phyloP scores from a whole-genome alignment of 2,797 vertebrate genomes.

The Cetoscarus ocellatus region DNA sequence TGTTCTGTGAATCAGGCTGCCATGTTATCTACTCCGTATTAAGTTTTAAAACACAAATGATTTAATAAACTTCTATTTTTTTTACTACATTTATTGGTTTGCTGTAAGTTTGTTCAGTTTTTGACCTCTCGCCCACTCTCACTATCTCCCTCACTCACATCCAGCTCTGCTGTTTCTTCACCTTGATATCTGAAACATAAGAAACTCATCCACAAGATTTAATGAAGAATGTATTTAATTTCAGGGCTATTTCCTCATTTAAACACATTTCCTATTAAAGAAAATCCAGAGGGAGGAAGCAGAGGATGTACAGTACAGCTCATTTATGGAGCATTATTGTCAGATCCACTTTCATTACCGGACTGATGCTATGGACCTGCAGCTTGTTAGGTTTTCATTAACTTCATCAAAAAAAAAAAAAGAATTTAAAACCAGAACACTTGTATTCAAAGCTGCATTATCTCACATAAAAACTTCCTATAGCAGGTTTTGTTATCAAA shows the following conservation, averaged over 20 bases:
- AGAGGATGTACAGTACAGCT: not conserved
- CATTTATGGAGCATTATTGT: not conserved
- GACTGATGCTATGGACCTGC: not conserved
- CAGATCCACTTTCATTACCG: conserved; percentile 9
- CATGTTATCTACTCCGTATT: not conserved
- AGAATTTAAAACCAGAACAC: too few relatives aligned
- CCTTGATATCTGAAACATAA: conserved; percentile 1
- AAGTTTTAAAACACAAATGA: not conserved
- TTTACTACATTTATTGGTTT: too few relatives aligned
- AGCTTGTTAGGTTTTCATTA: not conserved
- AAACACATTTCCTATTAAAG: conserved; percentile 7
- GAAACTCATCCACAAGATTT: not conserved
- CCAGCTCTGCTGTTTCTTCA: not conserved
- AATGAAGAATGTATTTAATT: not conserved
- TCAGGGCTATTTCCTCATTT: not conserved
- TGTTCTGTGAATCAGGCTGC: not conserved
- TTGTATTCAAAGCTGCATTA: too few relatives aligned
- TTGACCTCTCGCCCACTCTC: conserved; percentile 9
- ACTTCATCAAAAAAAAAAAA: too few relatives aligned
- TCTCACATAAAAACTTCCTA: too few relatives aligned
- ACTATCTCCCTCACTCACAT: conserved; percentile 3
- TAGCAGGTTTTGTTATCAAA: too few relatives aligned
- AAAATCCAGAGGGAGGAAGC: not conserved
- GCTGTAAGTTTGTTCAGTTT: not conserved
- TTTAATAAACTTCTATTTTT: not conserved